Evolutionary conservation across 2,113 vertebrate species (phyloP), one percentile per base, ranked within the genome.

Genomic region (Grantiella picta): DNA sequence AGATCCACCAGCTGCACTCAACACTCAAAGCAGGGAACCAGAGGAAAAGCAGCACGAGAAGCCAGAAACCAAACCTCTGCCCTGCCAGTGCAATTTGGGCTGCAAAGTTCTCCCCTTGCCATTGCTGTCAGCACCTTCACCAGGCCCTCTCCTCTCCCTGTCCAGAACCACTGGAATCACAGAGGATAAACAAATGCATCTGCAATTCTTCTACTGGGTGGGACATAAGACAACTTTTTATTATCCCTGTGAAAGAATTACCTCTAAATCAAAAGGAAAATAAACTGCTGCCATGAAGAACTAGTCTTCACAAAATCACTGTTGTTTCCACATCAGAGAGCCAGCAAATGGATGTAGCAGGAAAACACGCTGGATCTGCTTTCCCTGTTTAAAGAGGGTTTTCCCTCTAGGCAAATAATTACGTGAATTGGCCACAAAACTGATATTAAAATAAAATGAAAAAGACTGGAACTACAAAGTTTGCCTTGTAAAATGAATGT

Each of bases 181-280:
- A 54, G 38, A 56, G 60, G n/a, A 89, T 47, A 89, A 92, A 83
- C 44, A 84, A 84, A 85, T 49, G 11, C 66, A 63, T 82, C 82
- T 92, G 82, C 71, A 87, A 22, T 73, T 85, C 52, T 35, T 79
- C 82, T 61, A 8, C 50, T 63, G 75, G 45, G 79, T 90, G 54
- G 75, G 66, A 82, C 57, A 33, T 10, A 69, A 82, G 84, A 38
- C 40, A 66, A 82, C 17, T 33, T 94, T 86, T 90, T 73, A 54
- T 88, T 94, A 78, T 76, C 85, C 82, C 63, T 42, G 15, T 47
- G 68, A 54, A 90, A 75, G 38, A 88, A 86, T 82, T 83, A 95
- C 44, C 68, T 92, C 82, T 86, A 92, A 95, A 90, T 88, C 71
- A 89, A 88, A 90, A 91, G 66, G 66, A 88, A 95, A 90, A 91